phyloP scores from a whole-genome alignment of 2,113 vertebrate genomes.

The Callipepla squamata region DNA sequence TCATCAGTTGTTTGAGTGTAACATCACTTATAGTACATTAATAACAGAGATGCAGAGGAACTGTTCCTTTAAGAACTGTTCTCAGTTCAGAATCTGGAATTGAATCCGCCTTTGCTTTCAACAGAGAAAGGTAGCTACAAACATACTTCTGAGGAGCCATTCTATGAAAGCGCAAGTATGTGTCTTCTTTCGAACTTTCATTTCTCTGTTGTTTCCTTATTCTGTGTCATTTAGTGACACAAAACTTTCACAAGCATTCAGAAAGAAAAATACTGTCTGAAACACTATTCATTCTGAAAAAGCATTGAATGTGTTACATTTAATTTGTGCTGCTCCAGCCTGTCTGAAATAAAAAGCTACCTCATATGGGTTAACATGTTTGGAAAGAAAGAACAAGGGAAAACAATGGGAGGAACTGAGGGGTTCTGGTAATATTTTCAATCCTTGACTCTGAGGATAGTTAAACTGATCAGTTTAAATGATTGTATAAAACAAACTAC shows the following conservation, averaged over 20 bases:
- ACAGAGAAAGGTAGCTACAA: not conserved
- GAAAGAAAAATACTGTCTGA: not conserved
- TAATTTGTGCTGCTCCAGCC: not conserved
- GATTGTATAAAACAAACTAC: not conserved
- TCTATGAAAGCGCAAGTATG: not conserved
- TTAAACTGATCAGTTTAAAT: not conserved
- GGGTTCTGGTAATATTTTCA: not conserved
- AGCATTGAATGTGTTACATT: not conserved
- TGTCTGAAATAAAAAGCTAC: not conserved
- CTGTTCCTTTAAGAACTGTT: not conserved
- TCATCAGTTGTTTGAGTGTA: not conserved
- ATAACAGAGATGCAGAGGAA: not conserved
- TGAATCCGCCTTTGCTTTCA: not conserved
- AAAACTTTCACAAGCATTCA: not conserved
- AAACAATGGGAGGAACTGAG: not conserved
- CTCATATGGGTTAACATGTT: not conserved
- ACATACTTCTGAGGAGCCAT: not conserved
- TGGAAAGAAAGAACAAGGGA: not conserved
- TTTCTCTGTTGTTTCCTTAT: not conserved
- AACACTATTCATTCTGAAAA: not conserved
- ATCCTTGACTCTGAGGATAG: not conserved
- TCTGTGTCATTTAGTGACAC: not conserved
- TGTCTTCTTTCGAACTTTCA: rapidly evolving
- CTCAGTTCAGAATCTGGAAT: not conserved
- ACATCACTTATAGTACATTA: not conserved